Conservation (phyloP, 2,797 vertebrate species). For the Oceanodroma leucorhoa region DNA sequence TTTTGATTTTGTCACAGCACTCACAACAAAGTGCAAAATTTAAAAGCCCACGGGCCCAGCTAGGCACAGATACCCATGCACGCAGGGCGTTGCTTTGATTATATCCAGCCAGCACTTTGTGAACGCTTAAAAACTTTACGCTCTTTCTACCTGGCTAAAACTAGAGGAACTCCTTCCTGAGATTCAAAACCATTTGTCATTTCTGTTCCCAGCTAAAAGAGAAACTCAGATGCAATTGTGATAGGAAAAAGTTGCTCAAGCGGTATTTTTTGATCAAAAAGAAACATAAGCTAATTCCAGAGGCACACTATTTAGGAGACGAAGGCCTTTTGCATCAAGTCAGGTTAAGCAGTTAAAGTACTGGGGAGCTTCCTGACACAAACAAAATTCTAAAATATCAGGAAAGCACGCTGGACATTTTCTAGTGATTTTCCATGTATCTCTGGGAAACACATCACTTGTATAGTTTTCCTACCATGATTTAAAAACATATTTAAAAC, state of each 20-base stretch:
- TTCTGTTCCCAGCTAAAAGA: not conserved
- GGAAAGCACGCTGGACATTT: not conserved
- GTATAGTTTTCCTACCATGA: not conserved
- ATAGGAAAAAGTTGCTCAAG: not conserved
- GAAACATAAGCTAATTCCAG: not conserved
- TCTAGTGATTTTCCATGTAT: not conserved
- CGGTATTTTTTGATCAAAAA: not conserved
- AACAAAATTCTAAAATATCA: not conserved
- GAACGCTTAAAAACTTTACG: not conserved
- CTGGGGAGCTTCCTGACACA: not conserved
- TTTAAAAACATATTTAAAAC: not conserved
- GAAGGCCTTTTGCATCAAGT: not conserved
- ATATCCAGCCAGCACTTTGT: not conserved
- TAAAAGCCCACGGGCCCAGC: not conserved
- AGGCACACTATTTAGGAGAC: not conserved
- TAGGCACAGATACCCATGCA: not conserved
- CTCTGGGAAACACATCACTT: not conserved
- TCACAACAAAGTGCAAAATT: accelerated
- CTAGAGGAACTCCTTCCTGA: not conserved
- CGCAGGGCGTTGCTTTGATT: not conserved
- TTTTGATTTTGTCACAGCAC: not conserved
- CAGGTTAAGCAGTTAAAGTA: not conserved
- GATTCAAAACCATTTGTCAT: not conserved
- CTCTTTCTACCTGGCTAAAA: not conserved
- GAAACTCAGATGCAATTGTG: not conserved